Base-by-base conservation (phyloP, 2,888 invertebrate genomes). In the Allolobophora icterica region DNA sequence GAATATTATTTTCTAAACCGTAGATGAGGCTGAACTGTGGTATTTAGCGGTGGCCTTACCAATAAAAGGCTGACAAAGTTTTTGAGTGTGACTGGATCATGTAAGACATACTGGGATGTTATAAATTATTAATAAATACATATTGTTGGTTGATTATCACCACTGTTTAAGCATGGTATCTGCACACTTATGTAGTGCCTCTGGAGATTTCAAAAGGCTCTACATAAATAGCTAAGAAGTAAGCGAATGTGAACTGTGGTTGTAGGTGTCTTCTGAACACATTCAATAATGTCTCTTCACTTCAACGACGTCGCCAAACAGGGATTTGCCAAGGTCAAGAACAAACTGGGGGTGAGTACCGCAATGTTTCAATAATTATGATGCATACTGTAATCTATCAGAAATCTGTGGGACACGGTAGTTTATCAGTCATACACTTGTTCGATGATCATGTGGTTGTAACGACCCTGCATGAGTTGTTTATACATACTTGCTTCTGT, bases 281-380 rank as follows among this genome's bases (percentile, higher is more conserved):
- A n/a, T 71, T 71, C 71, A n/a, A 71, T 71, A 34, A 87, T 87
- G 87, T 87, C 87, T 35, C 21, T 24, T 24, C 34, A 87, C 38
- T 87, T 87, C 87, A 87, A 87, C 8, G 87, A 87, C 19, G 38
- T 87, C 0, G 87, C 38, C 24, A 87, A 33, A 35, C 87, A 87
- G 38, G 87, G 87, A 30, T 87, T 38, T 38, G 87, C 24, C 87
- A 87, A 87, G 38, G 87, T 87, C 87, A 87, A 87, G 87, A 35
- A 5, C 17, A 34, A 38, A 34, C 87, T 87, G 6, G 87, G 87
- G 35, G 87, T 87, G 87, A 87, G 87, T 87, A 38, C 24, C 19
- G 3, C 0, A 71, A 71, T 71, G 30, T 71, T n/a, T 71, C n/a
- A n/a, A n/a, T 71, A n/a, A n/a, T n/a, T n/a, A 11, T n/a, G 21